Conservation (phyloP, 2,113 vertebrate species). For the Microcebus tavaratra region DNA sequence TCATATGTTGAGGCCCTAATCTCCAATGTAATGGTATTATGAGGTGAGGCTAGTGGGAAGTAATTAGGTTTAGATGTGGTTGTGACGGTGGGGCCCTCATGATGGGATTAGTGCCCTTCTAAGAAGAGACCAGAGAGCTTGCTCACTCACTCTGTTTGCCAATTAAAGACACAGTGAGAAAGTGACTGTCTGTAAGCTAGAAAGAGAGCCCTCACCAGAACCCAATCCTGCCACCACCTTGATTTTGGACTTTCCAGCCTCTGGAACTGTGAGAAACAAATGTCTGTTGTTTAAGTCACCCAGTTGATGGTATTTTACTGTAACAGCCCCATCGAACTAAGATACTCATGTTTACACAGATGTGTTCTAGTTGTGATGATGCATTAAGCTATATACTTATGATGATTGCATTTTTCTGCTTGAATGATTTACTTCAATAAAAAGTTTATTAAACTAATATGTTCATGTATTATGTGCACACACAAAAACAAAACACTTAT, state of each 20-base stretch:
- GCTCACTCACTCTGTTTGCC: neutral
- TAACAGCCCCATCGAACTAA: neutral
- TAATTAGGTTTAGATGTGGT: neutral
- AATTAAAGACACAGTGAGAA: neutral
- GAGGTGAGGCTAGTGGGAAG: neutral
- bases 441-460: conserved; percentile 39
- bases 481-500: neutral
- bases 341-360: neutral
- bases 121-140: neutral
- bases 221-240: neutral
- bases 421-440: conserved; percentile 43
- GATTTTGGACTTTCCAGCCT: neutral
- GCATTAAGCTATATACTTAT: neutral
- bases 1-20: neutral
- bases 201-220: neutral
- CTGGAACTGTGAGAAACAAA: neutral
- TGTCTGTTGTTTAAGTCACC: neutral
- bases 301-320: neutral
- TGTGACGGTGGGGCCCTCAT: neutral
- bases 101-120: neutral
- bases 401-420: conserved; percentile 23
- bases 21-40: neutral
- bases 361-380: neutral
- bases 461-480: conserved; percentile 15
- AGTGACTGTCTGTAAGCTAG: neutral